Conservation (phyloP, 2,797 vertebrate genomes). For the Columba guinea region DNA sequence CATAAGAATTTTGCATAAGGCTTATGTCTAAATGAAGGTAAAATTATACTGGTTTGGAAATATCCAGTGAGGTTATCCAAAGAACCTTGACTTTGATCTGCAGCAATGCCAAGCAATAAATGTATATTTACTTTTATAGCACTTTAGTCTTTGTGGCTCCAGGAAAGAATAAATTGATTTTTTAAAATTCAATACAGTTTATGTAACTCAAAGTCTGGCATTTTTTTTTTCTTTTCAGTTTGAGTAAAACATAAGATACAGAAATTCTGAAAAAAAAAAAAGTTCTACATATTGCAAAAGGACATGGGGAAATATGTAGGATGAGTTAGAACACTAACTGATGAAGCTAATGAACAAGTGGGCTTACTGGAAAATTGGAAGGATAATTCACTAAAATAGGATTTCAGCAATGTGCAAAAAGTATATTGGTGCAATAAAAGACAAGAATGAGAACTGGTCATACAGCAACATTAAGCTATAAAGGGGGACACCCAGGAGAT, state of each 20-base stretch:
- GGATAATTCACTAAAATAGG: background rate
- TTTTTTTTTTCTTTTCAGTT: background rate
- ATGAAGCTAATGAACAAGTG: background rate
- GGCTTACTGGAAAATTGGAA: background rate
- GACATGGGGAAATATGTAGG: background rate
- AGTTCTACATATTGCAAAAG: background rate
- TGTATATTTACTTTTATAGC: background rate
- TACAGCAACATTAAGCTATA: background rate
- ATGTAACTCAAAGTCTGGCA: background rate
- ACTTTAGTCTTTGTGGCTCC: background rate
- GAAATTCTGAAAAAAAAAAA: background rate
- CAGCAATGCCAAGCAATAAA: background rate
- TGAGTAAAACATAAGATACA: background rate
- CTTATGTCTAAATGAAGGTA: background rate
- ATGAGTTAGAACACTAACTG: background rate
- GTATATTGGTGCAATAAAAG: background rate
- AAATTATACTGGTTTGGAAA: background rate
- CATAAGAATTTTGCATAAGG: background rate
- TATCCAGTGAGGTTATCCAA: background rate
- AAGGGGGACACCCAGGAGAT: background rate
- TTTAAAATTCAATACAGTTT: background rate
- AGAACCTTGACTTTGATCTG: background rate
- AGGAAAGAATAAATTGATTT: background rate
- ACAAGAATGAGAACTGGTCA: background rate
- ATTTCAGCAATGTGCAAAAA: conserved; percentile 12